Evolutionary conservation across 2,113 vertebrate species (phyloP).

Genomic region (Lepidothrix coronata): DNA sequence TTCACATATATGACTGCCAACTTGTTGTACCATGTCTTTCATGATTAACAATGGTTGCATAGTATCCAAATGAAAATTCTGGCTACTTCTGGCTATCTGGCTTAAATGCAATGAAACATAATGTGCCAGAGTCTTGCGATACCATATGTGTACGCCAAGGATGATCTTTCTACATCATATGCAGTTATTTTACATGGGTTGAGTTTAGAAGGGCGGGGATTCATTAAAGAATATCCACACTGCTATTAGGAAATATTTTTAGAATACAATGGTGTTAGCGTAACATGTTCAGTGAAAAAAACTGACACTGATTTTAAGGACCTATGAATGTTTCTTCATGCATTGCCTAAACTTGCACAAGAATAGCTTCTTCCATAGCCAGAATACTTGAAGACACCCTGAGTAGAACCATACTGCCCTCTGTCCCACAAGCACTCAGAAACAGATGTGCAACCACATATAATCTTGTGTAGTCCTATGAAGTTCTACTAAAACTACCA

Average conservation of each 20-base stretch:
- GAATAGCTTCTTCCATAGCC: not conserved
- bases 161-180: not conserved
- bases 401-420: conserved; percentile 14
- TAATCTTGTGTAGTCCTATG: not conserved
- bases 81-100: conserved; percentile 47
- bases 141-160: not conserved
- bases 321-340: not conserved
- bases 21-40: conserved; percentile 18
- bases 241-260: conserved; percentile 12
- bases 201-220: not conserved
- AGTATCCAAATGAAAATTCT: conserved; percentile 21
- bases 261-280: not conserved
- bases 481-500: not conserved
- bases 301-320: not conserved
- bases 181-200: not conserved
- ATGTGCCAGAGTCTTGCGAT: conserved; percentile 30
- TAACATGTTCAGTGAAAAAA: not conserved
- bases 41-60: conserved; percentile 51
- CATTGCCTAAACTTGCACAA: conserved; percentile 17
- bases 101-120: not conserved
- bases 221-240: not conserved
- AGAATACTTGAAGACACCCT: not conserved
- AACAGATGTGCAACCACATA: not conserved
- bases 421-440: not conserved
- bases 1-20: conserved; percentile 4